phyloP scores from a whole-genome alignment of 2,113 vertebrate genomes.

The Laticauda colubrina region DNA sequence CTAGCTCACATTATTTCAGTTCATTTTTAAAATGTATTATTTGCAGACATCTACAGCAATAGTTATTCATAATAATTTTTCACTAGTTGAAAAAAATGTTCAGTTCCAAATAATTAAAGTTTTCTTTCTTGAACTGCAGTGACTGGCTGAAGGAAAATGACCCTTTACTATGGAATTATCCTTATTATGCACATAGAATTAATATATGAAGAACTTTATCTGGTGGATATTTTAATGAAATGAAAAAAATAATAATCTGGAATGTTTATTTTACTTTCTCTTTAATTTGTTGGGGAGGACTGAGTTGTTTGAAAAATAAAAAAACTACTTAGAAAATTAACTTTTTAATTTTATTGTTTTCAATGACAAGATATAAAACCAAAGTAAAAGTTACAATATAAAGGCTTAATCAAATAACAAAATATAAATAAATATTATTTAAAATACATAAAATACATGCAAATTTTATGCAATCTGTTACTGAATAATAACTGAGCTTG shows the following conservation, averaged over 20 bases:
- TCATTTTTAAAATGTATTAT: conserved; percentile 16
- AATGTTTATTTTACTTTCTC: not conserved
- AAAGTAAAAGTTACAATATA: conserved; percentile 14
- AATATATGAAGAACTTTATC: not conserved
- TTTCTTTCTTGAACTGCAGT: not conserved
- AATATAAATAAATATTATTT: not conserved
- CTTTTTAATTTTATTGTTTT: not conserved
- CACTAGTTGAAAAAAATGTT: not conserved
- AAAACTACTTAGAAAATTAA: not conserved
- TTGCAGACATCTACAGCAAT: not conserved
- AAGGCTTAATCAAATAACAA: not conserved
- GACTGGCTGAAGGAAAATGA: not conserved
- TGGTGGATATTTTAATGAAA: not conserved
- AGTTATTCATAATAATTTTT: conserved; percentile 21
- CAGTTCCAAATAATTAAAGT: not conserved
- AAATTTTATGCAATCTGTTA: not conserved
- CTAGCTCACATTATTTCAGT: conserved; percentile 4
- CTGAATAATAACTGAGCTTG: not conserved
- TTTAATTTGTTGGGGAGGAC: not conserved
- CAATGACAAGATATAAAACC: not conserved
- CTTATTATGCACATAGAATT: conserved; percentile 12
- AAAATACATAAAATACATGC: conserved; percentile 27
- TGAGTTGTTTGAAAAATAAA: not conserved
- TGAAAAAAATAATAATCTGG: conserved; percentile 2
- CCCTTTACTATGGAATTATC: not conserved